Conservation (phyloP, 1,140 invertebrate genomes). For the Platyscapa corneri region DNA sequence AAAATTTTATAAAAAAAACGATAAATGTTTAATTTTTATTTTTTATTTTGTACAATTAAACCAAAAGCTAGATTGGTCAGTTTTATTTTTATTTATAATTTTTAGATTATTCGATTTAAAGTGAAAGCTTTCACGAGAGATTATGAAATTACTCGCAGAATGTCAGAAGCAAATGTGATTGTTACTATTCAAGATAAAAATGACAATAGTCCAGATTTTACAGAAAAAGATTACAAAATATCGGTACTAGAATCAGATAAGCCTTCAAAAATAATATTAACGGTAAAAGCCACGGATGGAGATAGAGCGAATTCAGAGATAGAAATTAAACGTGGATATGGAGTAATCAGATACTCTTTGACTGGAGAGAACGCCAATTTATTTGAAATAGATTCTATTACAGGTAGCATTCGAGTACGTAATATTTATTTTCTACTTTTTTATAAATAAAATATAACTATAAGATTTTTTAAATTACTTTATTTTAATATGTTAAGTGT, state of each 20-base stretch:
- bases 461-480: neutral
- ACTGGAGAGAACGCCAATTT: constrained; percentile 82
- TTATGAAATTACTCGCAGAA: constrained; percentile 77
- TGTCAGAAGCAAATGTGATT: constrained; percentile 81
- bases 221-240: constrained; percentile 81
- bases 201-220: constrained; percentile 86
- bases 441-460: neutral
- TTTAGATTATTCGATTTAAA: constrained; percentile 78
- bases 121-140: constrained; percentile 83
- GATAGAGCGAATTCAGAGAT: constrained; percentile 79
- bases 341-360: constrained; percentile 81
- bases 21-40: no score
- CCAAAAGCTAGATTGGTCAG: no score
- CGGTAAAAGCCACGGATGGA: constrained; percentile 81
- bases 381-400: constrained; percentile 81
- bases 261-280: constrained; percentile 80
- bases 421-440: neutral
- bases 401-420: constrained; percentile 78
- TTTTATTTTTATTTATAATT: neutral
- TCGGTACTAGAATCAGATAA: constrained; percentile 82
- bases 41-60: no score
- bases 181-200: constrained; percentile 85
- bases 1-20: no score
- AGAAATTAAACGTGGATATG: constrained; percentile 79
- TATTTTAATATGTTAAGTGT: no score